Percentiles rank a stretch among this genome's conserved stretches.
Conservation (phyloP, 2,888 invertebrate genomes). For the Melieria picta region DNA sequence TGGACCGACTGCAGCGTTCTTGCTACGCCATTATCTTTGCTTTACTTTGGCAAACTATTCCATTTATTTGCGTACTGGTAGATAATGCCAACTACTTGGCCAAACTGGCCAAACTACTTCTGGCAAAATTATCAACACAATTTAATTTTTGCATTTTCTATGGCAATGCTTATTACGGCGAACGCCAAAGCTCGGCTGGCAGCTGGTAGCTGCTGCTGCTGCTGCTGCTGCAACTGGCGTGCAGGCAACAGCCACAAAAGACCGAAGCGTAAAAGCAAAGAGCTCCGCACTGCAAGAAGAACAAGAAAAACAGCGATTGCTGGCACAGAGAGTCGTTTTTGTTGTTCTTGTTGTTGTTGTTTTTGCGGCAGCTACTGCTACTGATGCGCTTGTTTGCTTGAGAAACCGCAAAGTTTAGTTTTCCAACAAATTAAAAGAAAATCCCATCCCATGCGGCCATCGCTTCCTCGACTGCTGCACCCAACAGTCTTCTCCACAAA, state of each 20-base stretch:
- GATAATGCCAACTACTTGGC: background rate
- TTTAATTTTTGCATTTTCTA: slow-evolving; percentile 33
- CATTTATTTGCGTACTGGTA: slow-evolving; percentile 20
- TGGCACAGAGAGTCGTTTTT: slow-evolving; percentile 24
- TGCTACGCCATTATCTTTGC: no score
- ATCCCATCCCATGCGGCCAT: background rate
- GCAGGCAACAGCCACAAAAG: slow-evolving; percentile 16
- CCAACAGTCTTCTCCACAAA: no score
- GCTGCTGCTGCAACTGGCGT: slow-evolving; percentile 9
- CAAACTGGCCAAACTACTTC: slow-evolving; percentile 9
- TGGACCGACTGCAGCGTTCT: no score
- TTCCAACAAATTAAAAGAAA: slow-evolving; percentile 42
- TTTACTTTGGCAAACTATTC: slow-evolving; percentile 29
- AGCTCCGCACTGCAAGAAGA: background rate
- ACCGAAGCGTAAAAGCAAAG: background rate
- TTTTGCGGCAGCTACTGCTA: background rate
- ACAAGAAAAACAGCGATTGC: background rate
- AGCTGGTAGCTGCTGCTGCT: background rate
- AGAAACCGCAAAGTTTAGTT: slow-evolving; percentile 38
- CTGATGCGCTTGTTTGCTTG: slow-evolving; percentile 31
- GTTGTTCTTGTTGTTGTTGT: slow-evolving; percentile 26
- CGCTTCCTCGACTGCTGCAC: no score
- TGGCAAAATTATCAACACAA: slow-evolving; percentile 32
- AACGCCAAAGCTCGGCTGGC: background rate
- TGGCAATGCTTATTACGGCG: slow-evolving; percentile 22